A percentile compares a stretch with the other conserved stretches of the same genome.
Conservation (phyloP, 92 coral and sea anemone genomes). For the Metridium senile region DNA sequence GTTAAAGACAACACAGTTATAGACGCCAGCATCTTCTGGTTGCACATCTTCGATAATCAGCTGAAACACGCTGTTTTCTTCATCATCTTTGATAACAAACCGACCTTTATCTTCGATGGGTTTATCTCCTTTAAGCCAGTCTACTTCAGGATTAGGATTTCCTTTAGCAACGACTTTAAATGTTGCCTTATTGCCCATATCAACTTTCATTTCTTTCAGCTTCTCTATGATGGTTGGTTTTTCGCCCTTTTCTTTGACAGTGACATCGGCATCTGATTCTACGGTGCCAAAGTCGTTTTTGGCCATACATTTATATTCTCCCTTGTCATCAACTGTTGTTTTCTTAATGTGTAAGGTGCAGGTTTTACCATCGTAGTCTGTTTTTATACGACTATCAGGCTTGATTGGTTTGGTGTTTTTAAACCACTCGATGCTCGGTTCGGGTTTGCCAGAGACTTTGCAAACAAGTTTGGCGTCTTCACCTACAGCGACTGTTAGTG, state of each 20-base stretch:
- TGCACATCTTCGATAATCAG: constrained; percentile 72
- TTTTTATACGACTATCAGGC: constrained; percentile 49
- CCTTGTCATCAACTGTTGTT: constrained; percentile 67
- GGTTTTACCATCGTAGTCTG: constrained; percentile 60
- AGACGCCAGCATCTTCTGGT: constrained; percentile 77
- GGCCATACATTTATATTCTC: constrained; percentile 67
- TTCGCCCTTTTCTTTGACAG: constrained; percentile 64
- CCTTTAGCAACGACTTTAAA: constrained; percentile 82
- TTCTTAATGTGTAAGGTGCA: constrained; percentile 48
- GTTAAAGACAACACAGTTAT: constrained; percentile 81
- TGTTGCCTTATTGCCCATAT: constrained; percentile 56
- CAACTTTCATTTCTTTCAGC: constrained; percentile 58
- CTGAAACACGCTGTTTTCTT: constrained; percentile 69
- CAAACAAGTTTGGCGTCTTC: constrained; percentile 57
- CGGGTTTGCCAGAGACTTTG: constrained; percentile 66
- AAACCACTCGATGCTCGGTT: constrained; percentile 80
- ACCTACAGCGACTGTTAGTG: constrained; percentile 69
- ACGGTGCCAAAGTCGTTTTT: constrained; percentile 65
- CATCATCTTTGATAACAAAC: constrained; percentile 58
- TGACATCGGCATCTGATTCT: constrained; percentile 66
- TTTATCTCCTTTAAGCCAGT: constrained; percentile 77
- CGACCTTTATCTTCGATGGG: constrained; percentile 80
- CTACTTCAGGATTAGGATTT: constrained; percentile 61
- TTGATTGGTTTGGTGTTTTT: constrained; percentile 62
- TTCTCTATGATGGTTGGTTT: constrained; percentile 59